These are phyloP conservation scores for Trichacis sp. DNA, from an alignment of 2,888 invertebrate genomes.

Conservation along the genomic window DNA sequence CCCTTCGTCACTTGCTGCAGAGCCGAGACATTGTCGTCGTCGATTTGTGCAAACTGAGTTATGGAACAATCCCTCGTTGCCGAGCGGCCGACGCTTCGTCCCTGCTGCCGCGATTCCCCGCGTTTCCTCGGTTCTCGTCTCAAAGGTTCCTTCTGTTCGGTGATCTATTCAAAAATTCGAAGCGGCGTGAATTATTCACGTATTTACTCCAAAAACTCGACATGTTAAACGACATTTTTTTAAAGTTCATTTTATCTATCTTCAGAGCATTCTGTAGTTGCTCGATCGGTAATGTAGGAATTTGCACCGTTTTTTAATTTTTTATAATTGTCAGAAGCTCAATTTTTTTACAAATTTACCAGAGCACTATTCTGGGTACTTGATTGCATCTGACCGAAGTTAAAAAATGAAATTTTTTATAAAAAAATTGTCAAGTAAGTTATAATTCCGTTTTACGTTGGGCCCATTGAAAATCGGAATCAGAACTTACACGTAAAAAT, in stretches of 20 bases:
- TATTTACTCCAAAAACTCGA: neutral
- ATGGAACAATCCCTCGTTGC: constrained; percentile 83
- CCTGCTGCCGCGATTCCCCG: constrained; percentile 58
- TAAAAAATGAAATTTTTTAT: no score
- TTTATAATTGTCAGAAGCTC: no score
- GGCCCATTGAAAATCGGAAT: no score
- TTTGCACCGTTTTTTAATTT: no score
- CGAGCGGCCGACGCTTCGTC: constrained; percentile 63
- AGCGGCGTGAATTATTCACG: neutral
- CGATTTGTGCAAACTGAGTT: constrained; percentile 92
- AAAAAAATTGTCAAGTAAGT: no score
- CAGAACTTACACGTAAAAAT: no score
- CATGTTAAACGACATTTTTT: neutral
- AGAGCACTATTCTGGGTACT: no score
- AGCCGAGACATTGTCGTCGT: constrained; percentile 92
- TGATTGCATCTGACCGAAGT: no score
- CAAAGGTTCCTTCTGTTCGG: constrained; percentile 66
- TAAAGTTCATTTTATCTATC: neutral
- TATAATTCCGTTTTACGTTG: no score
- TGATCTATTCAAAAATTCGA: constrained; percentile 52
- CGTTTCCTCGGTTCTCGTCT: constrained; percentile 63
- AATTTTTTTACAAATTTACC: no score
- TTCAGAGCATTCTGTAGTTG: no score
- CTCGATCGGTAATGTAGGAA: no score
- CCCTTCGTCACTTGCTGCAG: constrained; percentile 90